These are phyloP conservation scores for Rhadina sibilatrix DNA, from an alignment of 2,113 vertebrate genomes.

Conservation along the genomic window DNA sequence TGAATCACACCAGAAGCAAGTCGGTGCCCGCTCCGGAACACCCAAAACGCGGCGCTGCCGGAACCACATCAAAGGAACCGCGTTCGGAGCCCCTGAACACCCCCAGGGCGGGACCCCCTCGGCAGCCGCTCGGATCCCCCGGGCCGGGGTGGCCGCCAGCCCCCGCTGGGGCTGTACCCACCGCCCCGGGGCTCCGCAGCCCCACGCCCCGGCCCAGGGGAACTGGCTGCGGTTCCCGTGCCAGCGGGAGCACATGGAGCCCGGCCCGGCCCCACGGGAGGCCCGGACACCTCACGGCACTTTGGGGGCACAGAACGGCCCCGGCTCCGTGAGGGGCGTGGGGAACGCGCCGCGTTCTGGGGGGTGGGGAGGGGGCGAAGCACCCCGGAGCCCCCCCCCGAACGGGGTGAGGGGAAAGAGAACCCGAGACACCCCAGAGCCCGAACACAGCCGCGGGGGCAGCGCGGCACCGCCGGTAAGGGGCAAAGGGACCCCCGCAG, in stretches of 20 bases:
- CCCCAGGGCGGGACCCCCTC: background rate
- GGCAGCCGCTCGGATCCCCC: background rate
- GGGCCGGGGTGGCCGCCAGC: too few species aligned
- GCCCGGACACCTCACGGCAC: background rate
- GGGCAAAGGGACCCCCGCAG: background rate
- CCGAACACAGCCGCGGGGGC: background rate
- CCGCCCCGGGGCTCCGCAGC: background rate
- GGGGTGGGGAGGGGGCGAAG: background rate
- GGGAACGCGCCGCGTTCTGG: accelerated
- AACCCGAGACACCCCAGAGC: background rate
- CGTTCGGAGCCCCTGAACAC: background rate
- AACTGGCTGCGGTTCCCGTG: background rate
- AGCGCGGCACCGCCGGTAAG: background rate
- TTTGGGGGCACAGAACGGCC: accelerated
- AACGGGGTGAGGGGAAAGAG: too few species aligned
- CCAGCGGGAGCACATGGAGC: background rate
- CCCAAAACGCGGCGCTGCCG: background rate
- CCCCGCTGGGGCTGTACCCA: accelerated
- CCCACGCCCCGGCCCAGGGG: background rate
- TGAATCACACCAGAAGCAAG: background rate
- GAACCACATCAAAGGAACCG: background rate
- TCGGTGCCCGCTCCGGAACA: background rate
- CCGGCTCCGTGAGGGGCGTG: accelerated
- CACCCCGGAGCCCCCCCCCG: background rate
- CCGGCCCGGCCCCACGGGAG: background rate